Conservation (phyloP, 2,113 vertebrate species). For the Dicaeum eximium region DNA sequence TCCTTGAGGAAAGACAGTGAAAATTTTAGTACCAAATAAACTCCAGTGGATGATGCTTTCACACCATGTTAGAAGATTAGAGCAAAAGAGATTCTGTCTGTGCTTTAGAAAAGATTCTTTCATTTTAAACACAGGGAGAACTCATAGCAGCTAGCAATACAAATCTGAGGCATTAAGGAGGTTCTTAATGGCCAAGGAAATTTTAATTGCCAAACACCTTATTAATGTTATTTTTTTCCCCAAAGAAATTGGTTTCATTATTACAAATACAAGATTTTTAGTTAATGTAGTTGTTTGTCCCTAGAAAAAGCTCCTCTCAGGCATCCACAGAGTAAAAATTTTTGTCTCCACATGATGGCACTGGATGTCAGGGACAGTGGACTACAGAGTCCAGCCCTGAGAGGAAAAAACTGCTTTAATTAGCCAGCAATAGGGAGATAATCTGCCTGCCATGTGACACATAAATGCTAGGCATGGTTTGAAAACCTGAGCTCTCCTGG, state of each 20-base stretch:
- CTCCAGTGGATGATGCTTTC: not conserved
- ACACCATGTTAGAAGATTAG: not conserved
- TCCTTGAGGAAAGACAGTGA: not conserved
- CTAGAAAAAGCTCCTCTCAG: not conserved
- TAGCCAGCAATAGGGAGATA: not conserved
- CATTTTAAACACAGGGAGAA: not conserved
- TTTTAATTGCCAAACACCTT: not conserved
- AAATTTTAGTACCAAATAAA: not conserved
- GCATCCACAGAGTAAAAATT: not conserved
- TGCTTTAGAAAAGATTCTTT: not conserved
- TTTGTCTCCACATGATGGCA: not conserved
- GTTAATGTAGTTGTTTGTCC: not conserved
- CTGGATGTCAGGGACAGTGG: not conserved
- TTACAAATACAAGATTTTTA: not conserved
- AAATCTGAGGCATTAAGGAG: not conserved
- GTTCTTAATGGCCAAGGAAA: not conserved
- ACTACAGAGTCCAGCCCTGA: not conserved
- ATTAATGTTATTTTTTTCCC: rapidly evolving
- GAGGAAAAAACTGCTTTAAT: not conserved
- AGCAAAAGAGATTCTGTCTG: not conserved
- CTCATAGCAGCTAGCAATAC: not conserved
- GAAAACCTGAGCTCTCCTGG: not conserved
- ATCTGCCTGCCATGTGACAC: not conserved
- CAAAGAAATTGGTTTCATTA: not conserved
- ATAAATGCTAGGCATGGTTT: not conserved